Evolutionary conservation across 2,113 vertebrate genomes (phyloP).

Genomic region (Sylvicapra grimmia): DNA sequence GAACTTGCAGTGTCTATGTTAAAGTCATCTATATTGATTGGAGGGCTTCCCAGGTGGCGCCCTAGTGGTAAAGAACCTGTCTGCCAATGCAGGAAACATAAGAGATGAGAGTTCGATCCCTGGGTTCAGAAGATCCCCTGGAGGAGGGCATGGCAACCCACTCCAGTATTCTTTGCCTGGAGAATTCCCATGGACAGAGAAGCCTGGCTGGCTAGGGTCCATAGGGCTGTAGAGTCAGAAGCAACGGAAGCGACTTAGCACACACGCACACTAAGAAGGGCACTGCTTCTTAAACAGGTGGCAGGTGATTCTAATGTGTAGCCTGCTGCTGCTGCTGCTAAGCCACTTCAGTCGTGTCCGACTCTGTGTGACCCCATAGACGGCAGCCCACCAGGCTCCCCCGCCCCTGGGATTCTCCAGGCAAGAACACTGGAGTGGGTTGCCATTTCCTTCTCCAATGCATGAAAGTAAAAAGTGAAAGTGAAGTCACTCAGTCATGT

Average conservation of each 20-base stretch:
- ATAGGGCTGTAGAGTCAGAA: not conserved
- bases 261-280: not conserved
- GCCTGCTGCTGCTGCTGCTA: not conserved
- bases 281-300: not conserved
- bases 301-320: not conserved
- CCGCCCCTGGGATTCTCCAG: too few species aligned
- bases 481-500: too few species aligned
- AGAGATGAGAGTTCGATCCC: not conserved
- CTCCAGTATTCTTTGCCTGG: not conserved
- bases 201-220: not conserved
- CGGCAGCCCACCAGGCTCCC: too few species aligned
- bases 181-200: not conserved
- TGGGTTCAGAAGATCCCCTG: not conserved
- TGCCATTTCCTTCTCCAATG: too few species aligned
- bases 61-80: not conserved
- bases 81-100: not conserved
- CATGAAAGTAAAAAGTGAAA: too few species aligned
- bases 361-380: too few species aligned
- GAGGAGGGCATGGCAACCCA: not conserved
- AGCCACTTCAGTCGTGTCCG: too few species aligned
- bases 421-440: too few species aligned
- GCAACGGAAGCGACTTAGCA: not conserved
- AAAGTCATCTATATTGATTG: not conserved
- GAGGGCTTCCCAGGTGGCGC: not conserved
- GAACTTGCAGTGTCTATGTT: not conserved